Evolutionary conservation across 2,113 vertebrate species (phyloP).

Genomic region (Acinonyx jubatus): DNA sequence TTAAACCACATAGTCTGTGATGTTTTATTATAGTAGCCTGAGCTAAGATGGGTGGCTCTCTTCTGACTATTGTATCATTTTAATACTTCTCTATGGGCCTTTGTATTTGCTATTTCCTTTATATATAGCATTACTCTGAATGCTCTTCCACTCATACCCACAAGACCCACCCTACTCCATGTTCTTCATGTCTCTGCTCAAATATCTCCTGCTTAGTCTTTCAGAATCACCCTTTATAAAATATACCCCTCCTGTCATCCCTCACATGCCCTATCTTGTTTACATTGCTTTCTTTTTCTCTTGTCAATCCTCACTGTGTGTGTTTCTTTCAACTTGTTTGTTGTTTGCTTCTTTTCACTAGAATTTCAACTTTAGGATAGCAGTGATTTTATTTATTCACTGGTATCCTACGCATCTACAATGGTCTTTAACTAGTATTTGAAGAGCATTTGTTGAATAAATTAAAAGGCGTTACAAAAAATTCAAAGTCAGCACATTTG

Average conservation of each 20-base stretch:
- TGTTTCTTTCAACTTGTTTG: neutral
- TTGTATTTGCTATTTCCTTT: neutral
- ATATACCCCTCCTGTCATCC: neutral
- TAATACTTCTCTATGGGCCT: neutral
- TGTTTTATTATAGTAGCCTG: neutral
- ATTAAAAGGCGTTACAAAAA: neutral
- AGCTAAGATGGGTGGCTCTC: neutral
- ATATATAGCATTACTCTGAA: neutral
- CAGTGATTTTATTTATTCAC: neutral
- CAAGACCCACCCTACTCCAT: neutral
- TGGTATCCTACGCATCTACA: neutral
- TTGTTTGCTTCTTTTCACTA: neutral
- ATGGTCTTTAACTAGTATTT: neutral
- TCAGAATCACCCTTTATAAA: neutral
- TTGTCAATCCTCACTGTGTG: neutral
- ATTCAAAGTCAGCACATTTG: neutral
- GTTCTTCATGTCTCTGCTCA: neutral
- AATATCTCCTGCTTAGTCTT: neutral
- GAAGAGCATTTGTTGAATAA: neutral
- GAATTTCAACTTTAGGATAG: neutral
- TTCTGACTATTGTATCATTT: neutral
- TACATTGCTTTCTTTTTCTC: neutral
- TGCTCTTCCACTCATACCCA: neutral
- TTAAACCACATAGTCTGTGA: neutral
- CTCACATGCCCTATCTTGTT: neutral